Base-by-base conservation (phyloP, 2,888 invertebrate genomes). In the Idaea aversata region DNA sequence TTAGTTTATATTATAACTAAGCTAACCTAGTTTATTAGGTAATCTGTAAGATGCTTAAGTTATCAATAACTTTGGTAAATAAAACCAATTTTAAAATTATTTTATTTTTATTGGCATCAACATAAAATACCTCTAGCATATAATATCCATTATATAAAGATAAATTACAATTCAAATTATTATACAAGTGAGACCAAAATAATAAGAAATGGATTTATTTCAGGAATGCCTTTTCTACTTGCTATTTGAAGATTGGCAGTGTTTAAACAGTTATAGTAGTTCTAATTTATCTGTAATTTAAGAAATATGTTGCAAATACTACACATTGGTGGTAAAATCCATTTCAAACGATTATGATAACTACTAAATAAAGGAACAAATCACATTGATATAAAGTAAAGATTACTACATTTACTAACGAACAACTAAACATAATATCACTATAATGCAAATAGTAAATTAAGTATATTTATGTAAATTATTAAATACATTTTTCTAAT, bases 161-260 rank as follows among this genome's bases (percentile, higher is more conserved):
- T 88, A 90, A 87, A 87, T 89, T 82, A 90, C 85, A 87, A 86
- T 81, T 88, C 84, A 89, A 90, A 90, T 87, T 87, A 91, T 90
- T 76, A 86, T 90, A 91, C 87, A 90, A 88, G 82, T 91, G 91
- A 91, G 91, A 91, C 91, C 90, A 90, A 74, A 78, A 82, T 86
- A 83, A 82, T 77, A 79, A 82, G 83, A 88, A 88, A 89, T 88
- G 88, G 86, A 86, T 85, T 85, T 85, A 80, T 82, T 81, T 84
- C 76, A 83, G 88, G 85, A 88, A 87, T 87, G 85, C 83, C 88
- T 79, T 81, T 77, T 80, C 80, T 84, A 82, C 72, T 62, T 57
- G 70, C 61, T 78, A 77, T 80, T 77, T 80, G 79, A 83, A 84
- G 80, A 80, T 84, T 90, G 91, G 91, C 91, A 91, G 91, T 91